phyloP scores from a whole-genome alignment of 2,888 invertebrate genomes.

The Epirrhoe tristata region DNA sequence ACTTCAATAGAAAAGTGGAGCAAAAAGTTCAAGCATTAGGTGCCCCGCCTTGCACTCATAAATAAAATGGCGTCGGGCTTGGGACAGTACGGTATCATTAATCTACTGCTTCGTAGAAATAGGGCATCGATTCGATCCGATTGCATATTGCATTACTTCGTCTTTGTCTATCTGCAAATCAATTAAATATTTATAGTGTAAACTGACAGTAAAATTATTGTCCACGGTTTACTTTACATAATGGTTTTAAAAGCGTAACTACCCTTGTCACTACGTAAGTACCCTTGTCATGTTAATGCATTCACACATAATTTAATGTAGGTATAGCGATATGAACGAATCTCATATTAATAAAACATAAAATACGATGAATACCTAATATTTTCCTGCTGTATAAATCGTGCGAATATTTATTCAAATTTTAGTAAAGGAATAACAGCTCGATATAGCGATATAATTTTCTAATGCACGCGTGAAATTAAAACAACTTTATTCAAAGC shows the following conservation, averaged over 20 bases:
- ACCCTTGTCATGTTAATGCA: not conserved
- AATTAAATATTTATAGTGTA: conserved; percentile 17
- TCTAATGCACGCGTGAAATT: not conserved
- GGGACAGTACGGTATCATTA: conserved; percentile 33
- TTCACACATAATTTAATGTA: not conserved
- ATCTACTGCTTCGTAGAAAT: conserved; percentile 33
- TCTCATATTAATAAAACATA: not conserved
- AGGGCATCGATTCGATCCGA: conserved; percentile 35
- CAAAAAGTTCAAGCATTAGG: conserved; percentile 21
- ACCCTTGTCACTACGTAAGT: not conserved
- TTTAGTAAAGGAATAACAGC: not conserved
- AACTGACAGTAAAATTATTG: conserved; percentile 9
- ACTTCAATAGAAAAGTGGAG: not conserved
- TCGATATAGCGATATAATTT: not conserved
- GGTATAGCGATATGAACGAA: not conserved
- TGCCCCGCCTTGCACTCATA: conserved; percentile 24
- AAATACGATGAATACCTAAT: not conserved
- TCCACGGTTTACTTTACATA: conserved; percentile 1
- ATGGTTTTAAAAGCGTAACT: not conserved
- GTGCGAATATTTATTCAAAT: not conserved
- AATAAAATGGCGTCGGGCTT: conserved; percentile 24
- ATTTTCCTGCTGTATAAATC: not conserved
- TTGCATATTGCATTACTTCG: conserved; percentile 28
- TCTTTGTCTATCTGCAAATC: conserved; percentile 15
- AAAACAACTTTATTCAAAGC: too few species aligned